phyloP scores from a whole-genome alignment of 2,113 vertebrate species.

The Gnathonemus longibarbis region DNA sequence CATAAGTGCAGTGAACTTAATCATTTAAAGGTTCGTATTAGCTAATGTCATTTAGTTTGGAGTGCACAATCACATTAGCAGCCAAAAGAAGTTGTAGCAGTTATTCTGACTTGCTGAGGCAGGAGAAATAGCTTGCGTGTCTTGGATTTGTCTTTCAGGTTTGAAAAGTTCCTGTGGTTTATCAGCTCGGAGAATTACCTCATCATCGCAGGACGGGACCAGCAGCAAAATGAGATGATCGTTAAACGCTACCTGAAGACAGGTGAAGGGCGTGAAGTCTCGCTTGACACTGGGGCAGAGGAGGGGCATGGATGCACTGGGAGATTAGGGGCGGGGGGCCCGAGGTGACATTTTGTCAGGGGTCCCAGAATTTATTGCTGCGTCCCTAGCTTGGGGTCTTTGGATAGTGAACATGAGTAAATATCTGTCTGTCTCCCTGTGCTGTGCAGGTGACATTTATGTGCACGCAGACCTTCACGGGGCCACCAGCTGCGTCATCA shows the following conservation, averaged over 20 bases:
- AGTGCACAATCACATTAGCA: background rate
- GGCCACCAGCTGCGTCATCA: constrained; percentile 94
- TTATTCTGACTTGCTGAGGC: background rate
- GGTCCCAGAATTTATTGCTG: background rate
- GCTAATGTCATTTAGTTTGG: background rate
- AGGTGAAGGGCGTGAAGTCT: constrained; percentile 52
- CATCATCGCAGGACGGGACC: constrained; percentile 88
- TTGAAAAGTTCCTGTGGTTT: constrained; percentile 99
- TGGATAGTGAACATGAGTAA: background rate
- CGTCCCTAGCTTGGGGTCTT: background rate
- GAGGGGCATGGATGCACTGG: background rate
- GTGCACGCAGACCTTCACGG: constrained; percentile 94
- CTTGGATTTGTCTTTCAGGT: constrained; percentile 62
- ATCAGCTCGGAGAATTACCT: constrained; percentile 96
- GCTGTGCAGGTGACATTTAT: constrained; percentile 80
- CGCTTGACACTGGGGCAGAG: background rate
- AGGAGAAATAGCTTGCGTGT: background rate
- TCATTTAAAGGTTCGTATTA: background rate
- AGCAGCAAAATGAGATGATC: constrained; percentile 97
- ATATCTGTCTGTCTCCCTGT: background rate
- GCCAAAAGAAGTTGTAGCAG: background rate
- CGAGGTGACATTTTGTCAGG: background rate
- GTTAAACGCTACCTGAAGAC: constrained; percentile 85
- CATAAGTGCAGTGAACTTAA: background rate
- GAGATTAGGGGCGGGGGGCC: background rate